A percentile compares a stretch with the other conserved stretches of the same genome.
phyloP scores from a whole-genome alignment of 2,113 vertebrate genomes.

The Onychostruthus taczanowskii region DNA sequence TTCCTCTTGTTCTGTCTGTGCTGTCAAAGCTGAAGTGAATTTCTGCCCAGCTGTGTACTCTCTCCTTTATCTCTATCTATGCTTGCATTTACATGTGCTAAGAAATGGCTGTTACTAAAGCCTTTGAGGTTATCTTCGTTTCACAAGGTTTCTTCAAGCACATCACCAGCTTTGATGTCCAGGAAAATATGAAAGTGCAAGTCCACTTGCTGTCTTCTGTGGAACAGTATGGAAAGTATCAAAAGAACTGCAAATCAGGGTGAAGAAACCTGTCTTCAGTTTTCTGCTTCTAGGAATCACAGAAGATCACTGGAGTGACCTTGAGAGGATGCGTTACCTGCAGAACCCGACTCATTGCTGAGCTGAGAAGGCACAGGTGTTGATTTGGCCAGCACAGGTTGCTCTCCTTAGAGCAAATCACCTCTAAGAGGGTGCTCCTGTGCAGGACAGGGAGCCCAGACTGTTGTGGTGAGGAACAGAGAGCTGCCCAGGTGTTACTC shows the following conservation, averaged over 20 bases:
- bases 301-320: not conserved
- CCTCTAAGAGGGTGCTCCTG: not conserved
- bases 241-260: not conserved
- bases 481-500: not conserved
- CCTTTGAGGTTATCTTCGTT: not conserved
- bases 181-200: not conserved
- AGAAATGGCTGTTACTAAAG: not conserved
- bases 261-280: not conserved
- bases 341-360: not conserved
- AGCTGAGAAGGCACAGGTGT: not conserved
- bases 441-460: fast-evolving
- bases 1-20: not conserved
- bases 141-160: not conserved
- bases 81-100: not conserved
- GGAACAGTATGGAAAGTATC: not conserved
- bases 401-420: not conserved
- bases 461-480: not conserved
- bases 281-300: not conserved
- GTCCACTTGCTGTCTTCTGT: not conserved
- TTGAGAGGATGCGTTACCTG: not conserved
- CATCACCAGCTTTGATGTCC: not conserved
- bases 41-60: not conserved
- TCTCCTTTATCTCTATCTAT: not conserved
- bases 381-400: not conserved
- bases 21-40: not conserved